These are phyloP conservation scores for Penaeus indicus DNA, from an alignment of 1,140 invertebrate species.

Conservation along the genomic window DNA sequence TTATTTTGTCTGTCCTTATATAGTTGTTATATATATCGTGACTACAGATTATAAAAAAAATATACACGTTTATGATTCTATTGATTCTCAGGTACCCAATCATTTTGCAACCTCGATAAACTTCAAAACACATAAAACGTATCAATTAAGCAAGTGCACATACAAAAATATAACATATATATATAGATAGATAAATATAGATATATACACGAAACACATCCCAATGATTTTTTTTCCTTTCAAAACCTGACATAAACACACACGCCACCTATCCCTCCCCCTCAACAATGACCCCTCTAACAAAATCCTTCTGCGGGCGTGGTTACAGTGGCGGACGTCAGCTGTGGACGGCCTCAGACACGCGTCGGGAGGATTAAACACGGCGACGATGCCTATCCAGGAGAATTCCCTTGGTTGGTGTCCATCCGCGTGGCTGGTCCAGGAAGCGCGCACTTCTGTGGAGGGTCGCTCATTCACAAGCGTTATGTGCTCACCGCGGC, in stretches of 20 bases:
- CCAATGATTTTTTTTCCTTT: not conserved
- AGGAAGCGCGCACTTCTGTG: constrained; percentile 33
- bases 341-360: constrained; percentile 13
- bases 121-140: too few relatives aligned
- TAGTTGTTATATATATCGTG: too few relatives aligned
- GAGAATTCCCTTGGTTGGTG: constrained; percentile 50
- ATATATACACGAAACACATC: not conserved
- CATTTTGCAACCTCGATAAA: too few relatives aligned
- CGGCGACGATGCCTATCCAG: constrained; percentile 8
- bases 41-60: too few relatives aligned
- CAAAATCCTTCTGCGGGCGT: not conserved
- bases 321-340: constrained; percentile 44
- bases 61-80: too few relatives aligned
- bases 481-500: constrained; percentile 49
- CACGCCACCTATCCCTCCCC: not conserved
- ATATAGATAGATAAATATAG: too few relatives aligned
- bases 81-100: too few relatives aligned
- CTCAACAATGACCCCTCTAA: not conserved
- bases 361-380: constrained; percentile 19
- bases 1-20: too few relatives aligned
- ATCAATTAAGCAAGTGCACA: too few relatives aligned
- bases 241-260: not conserved
- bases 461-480: constrained; percentile 49
- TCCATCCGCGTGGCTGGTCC: constrained; percentile 31
- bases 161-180: too few relatives aligned